Conservation (phyloP, 2,797 vertebrate species). For the Liasis olivaceus region DNA sequence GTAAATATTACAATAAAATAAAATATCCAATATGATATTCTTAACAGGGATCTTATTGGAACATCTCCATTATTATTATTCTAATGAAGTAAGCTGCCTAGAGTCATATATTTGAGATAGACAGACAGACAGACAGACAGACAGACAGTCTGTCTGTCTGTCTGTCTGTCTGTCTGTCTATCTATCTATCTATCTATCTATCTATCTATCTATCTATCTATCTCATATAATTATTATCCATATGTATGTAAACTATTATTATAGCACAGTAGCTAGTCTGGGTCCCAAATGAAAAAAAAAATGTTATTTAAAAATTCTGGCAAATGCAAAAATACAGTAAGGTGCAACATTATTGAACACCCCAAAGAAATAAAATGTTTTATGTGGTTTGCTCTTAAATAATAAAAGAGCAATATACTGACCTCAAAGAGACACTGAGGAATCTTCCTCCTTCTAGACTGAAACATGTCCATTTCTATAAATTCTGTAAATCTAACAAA, state of each 20-base stretch:
- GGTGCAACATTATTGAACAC: too few species aligned
- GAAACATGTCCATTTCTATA: not conserved
- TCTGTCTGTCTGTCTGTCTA: too few species aligned
- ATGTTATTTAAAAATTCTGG: too few species aligned
- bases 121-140: too few species aligned
- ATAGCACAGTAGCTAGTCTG: not conserved
- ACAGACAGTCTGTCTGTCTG: too few species aligned
- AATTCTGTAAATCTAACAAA: not conserved
- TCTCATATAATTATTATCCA: too few species aligned
- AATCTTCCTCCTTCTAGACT: not conserved
- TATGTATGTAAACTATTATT: not conserved
- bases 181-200: too few species aligned
- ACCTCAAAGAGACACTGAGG: not conserved
- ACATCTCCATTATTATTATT: not conserved
- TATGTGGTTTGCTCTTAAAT: too few species aligned
- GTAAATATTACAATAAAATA: not conserved
- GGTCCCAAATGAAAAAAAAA: not conserved
- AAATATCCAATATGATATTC: not conserved
- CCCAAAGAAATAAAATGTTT: too few species aligned
- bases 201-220: too few species aligned
- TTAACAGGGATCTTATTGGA: not conserved
- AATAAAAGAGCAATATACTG: not conserved
- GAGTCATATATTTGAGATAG: not conserved
- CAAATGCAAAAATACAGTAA: too few species aligned
- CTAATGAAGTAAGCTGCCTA: not conserved